Percentiles rank a stretch among this genome's conserved stretches.
phyloP scores from a whole-genome alignment of 2,797 vertebrate species.

The Spheniscus humboldti region DNA sequence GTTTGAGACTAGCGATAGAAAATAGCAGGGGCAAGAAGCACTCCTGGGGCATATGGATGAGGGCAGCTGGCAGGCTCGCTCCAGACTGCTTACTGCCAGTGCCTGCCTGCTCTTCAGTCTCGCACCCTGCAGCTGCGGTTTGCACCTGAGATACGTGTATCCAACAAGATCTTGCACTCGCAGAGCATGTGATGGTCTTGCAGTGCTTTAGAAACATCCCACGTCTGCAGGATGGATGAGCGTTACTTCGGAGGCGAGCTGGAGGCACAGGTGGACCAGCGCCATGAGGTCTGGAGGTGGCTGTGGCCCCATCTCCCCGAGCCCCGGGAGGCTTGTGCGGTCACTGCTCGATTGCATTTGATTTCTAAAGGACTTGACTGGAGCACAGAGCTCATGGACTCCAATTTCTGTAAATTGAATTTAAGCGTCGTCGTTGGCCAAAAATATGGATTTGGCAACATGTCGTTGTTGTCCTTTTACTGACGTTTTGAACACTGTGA shows the following conservation, averaged over 20 bases:
- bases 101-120: background rate
- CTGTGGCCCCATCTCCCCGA: fast-evolving
- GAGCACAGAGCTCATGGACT: background rate
- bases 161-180: background rate
- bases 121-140: background rate
- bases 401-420: background rate
- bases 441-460: background rate
- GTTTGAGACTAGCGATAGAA: fast-evolving
- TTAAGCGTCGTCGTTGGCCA: background rate
- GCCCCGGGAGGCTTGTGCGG: fast-evolving
- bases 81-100: background rate
- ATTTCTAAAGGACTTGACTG: background rate
- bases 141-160: background rate
- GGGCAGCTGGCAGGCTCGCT: background rate
- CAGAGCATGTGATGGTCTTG: background rate
- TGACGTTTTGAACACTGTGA: background rate
- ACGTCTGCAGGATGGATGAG: fast-evolving
- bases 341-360: background rate
- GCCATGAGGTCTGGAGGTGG: background rate
- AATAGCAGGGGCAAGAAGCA: background rate
- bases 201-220: background rate
- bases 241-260: fast-evolving
- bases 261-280: background rate
- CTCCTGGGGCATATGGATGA: fast-evolving
- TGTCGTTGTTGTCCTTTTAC: background rate